These are phyloP conservation scores for Eledona agricola DNA, from an alignment of 2,888 invertebrate species.

Conservation along the genomic window DNA sequence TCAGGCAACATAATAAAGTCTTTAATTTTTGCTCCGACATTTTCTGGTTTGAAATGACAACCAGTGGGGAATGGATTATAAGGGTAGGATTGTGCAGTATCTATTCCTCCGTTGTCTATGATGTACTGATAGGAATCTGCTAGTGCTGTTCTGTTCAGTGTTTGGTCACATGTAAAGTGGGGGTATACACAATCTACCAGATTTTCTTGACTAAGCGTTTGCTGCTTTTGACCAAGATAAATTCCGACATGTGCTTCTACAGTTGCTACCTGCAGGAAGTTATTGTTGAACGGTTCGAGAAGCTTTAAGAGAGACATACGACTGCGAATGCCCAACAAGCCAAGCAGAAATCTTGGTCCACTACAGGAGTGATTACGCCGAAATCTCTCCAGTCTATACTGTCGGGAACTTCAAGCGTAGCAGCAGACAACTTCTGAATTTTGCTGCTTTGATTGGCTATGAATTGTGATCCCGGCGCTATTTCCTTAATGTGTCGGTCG, in stretches of 20 bases:
- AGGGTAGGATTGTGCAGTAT: constrained; percentile 62
- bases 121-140: constrained; percentile 21
- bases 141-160: constrained; percentile 1
- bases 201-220: constrained; percentile 14
- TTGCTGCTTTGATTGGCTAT: too few species aligned
- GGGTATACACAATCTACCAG: constrained; percentile 9
- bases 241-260: constrained; percentile 17
- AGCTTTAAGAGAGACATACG: constrained; percentile 61
- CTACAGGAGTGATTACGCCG: constrained; percentile 66
- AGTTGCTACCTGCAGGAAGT: constrained; percentile 11
- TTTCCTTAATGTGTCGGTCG: constrained; percentile 34
- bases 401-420: constrained; percentile 56
- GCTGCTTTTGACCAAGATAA: constrained; percentile 2
- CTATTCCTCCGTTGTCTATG: constrained; percentile 12
- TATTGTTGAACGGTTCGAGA: background rate
- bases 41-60: constrained; percentile 32
- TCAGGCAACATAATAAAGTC: constrained; percentile 77
- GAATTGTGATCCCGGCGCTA: constrained; percentile 1
- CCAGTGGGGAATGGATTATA: constrained; percentile 55
- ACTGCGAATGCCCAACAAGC: constrained; percentile 74
- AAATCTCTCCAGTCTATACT: constrained; percentile 65
- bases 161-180: constrained; percentile 2
- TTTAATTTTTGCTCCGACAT: constrained; percentile 50
- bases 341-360: constrained; percentile 68
- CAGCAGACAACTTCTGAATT: too few species aligned